Conservation (phyloP, 2,113 vertebrate species). For the Aepyceros melampus region DNA sequence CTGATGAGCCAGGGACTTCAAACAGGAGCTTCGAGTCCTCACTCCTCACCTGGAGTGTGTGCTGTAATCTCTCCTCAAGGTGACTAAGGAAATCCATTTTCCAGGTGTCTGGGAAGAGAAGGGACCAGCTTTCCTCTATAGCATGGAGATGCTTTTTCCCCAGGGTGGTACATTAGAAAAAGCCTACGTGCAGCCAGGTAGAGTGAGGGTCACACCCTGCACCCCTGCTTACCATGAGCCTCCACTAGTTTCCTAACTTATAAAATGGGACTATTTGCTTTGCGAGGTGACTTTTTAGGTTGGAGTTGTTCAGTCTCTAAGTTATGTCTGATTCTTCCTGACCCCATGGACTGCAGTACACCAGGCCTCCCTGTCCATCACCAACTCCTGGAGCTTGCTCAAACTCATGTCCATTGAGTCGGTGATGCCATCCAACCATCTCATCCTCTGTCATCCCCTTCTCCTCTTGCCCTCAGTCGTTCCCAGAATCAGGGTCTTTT, state of each 20-base stretch:
- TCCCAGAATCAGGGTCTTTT: background rate
- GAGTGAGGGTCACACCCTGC: background rate
- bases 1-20: background rate
- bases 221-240: background rate
- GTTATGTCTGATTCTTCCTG: background rate
- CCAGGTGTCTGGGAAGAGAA: background rate
- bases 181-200: background rate
- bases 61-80: too few relatives aligned
- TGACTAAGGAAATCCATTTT: background rate
- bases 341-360: background rate
- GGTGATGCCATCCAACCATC: background rate
- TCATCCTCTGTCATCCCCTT: background rate
- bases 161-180: background rate
- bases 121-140: background rate
- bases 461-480: background rate
- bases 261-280: background rate
- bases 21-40: background rate
- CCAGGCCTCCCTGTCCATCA: background rate
- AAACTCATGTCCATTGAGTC: background rate
- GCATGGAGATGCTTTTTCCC: background rate
- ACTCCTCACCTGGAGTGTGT: fast-evolving
- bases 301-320: background rate
- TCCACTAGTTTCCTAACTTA: background rate
- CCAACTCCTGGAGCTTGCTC: background rate
- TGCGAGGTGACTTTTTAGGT: background rate